Base-by-base conservation (phyloP, 1,140 invertebrate species). In the Papilio helenus region DNA sequence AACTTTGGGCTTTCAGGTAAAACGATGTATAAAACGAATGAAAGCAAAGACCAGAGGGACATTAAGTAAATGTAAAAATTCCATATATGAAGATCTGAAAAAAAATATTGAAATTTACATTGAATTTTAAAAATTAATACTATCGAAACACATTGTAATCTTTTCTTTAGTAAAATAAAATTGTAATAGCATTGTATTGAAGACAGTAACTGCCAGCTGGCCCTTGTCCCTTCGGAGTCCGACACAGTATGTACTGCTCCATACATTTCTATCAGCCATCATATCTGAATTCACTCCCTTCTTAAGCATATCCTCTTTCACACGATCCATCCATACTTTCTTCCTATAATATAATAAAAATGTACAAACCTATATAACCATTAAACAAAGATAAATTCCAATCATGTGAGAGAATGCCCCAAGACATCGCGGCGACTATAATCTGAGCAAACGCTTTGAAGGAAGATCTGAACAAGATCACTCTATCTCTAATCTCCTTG, bases 1-100 rank as follows among this genome's bases (percentile, higher is more conserved):
- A 80, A 90, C 73, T 87, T 89, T 1, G 89, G 89, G n/a, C 89
- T 90, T 29, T 90, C 89, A 10, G 89, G 89, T 18, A 90, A 72
- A 18, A 85, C 65, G 0, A 61, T 29, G 82, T 87, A 89, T 20
- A 88, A 58, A 0, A 88, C 8, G 16, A 71, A 81, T 0, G 88
- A 83, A 5, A 58, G 34, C 3, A 87, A 42, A 1, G 84, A 80
- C 87, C 86, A 90, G 16, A 86, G 20, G 12, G 88, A 85, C 83
- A 86, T 84, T 8, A 88, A 71, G 46, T 84, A 83, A 1, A 90
- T 72, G 49, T 89, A 90, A 76, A 87, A 86, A 72, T 90, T 89
- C 89, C 89, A 90, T 16, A 84, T 87, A 46, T 89, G 82, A 18
- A 90, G 77, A 1, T 86, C 89, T 90, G 82, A 46, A 85, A 86